Evolutionary conservation across 1,140 invertebrate species (phyloP).

Genomic region (Drosophila tropicalis): DNA sequence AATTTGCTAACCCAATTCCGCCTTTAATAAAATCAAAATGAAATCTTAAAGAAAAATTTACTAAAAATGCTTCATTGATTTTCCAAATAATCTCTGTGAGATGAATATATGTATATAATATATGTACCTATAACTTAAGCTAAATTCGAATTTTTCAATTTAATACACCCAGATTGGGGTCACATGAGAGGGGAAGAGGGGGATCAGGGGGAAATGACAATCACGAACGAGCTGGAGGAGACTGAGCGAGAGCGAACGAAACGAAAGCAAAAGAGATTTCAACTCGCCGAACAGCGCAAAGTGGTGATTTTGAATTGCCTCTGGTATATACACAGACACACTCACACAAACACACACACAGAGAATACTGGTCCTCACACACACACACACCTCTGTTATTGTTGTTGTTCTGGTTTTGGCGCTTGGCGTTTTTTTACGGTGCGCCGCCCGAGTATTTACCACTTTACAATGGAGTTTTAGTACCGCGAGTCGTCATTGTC

Average conservation of each 20-base stretch:
- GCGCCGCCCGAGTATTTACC: slow-evolving; percentile 81
- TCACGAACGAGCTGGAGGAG: slow-evolving; percentile 45
- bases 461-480: slow-evolving; percentile 82
- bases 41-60: background rate
- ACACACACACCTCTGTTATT: slow-evolving; percentile 61
- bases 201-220: slow-evolving; percentile 21
- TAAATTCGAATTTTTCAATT: slow-evolving; percentile 50
- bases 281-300: slow-evolving; percentile 59
- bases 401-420: slow-evolving; percentile 79
- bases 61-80: slow-evolving; percentile 5
- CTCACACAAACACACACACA: slow-evolving; percentile 24
- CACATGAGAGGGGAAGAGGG: no score
- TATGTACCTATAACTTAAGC: slow-evolving; percentile 24
- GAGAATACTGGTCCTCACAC: slow-evolving; percentile 12
- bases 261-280: slow-evolving; percentile 69
- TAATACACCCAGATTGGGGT: slow-evolving; percentile 6
- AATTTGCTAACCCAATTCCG: slow-evolving; percentile 31
- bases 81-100: background rate
- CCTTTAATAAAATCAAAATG: background rate
- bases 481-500: slow-evolving; percentile 80
- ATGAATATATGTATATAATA: background rate
- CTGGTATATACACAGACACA: slow-evolving; percentile 11
- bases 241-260: slow-evolving; percentile 49
- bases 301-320: slow-evolving; percentile 75
- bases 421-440: slow-evolving; percentile 79